phyloP scores from a whole-genome alignment of 1,140 invertebrate genomes.

The Leptoteleia sp. region DNA sequence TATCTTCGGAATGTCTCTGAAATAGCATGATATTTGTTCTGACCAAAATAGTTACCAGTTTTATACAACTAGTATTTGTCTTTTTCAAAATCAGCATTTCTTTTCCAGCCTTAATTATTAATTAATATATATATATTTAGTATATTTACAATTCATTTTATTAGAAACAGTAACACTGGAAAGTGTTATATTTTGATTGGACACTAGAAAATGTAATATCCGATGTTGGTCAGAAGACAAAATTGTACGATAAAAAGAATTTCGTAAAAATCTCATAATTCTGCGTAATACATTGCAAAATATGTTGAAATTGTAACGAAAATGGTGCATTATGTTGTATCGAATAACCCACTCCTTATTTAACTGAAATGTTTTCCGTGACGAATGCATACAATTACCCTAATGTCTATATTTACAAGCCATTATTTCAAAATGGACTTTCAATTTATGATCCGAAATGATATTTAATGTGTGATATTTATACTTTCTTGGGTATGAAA shows the following conservation, averaged over 20 bases:
- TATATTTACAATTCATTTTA: no score
- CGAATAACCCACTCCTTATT: slow-evolving; percentile 13
- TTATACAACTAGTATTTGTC: no score
- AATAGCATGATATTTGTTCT: no score
- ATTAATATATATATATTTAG: no score
- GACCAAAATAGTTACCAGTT: no score
- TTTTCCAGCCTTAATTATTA: no score
- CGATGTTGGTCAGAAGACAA: no score
- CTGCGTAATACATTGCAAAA: slow-evolving; percentile 7
- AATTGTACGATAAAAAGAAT: slow-evolving; percentile 4
- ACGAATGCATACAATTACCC: slow-evolving; percentile 25
- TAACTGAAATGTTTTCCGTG: slow-evolving; percentile 15
- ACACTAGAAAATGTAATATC: no score
- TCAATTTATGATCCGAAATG: slow-evolving; percentile 8
- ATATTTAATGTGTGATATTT: slow-evolving; percentile 15
- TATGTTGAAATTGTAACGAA: slow-evolving; percentile 9
- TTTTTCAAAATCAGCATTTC: no score
- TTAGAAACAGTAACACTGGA: neutral
- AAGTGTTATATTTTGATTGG: no score
- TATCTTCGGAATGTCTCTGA: no score
- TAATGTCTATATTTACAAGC: slow-evolving; percentile 31
- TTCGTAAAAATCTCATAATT: slow-evolving; percentile 5
- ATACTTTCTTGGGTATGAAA: slow-evolving; percentile 1
- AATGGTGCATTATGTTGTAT: slow-evolving; percentile 19
- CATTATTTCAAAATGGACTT: slow-evolving; percentile 13